Evolutionary conservation across 2,888 invertebrate genomes (phyloP).

Genomic region (Pinctada fucata): DNA sequence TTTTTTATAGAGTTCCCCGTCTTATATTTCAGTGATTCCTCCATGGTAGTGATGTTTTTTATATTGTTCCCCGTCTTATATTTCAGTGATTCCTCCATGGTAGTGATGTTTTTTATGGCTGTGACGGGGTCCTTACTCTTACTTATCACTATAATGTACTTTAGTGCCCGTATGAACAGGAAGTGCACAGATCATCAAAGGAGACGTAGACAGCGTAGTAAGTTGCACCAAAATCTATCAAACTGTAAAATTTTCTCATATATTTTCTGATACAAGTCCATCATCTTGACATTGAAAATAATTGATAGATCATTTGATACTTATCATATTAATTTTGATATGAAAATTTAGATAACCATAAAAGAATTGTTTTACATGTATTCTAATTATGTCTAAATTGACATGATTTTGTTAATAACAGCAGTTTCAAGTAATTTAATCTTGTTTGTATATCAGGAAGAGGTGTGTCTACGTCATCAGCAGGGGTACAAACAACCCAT

Average conservation of each 20-base stretch:
- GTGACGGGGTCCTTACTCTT: neutral
- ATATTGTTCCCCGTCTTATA: neutral
- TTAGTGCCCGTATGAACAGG: neutral
- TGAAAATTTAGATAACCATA: neutral
- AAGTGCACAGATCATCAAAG: neutral
- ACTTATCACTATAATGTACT: neutral
- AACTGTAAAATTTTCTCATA: neutral
- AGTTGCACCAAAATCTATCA: neutral
- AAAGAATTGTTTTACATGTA: neutral
- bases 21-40: neutral
- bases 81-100: neutral
- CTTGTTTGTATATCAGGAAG: neutral
- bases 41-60: neutral
- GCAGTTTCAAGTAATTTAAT: too few relatives aligned
- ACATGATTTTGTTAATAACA: too few relatives aligned
- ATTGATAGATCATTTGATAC: neutral
- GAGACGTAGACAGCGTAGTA: neutral
- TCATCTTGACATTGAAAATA: neutral
- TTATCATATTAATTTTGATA: neutral
- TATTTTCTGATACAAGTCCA: neutral
- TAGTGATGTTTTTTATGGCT: constrained; percentile 11
- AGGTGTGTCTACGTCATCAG: neutral
- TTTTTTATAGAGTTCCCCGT: too few relatives aligned
- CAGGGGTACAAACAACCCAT: constrained; percentile 10
- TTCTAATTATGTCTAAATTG: too few relatives aligned